Base-by-base conservation (phyloP, 1,140 invertebrate genomes). In the Drepana arcuata region DNA sequence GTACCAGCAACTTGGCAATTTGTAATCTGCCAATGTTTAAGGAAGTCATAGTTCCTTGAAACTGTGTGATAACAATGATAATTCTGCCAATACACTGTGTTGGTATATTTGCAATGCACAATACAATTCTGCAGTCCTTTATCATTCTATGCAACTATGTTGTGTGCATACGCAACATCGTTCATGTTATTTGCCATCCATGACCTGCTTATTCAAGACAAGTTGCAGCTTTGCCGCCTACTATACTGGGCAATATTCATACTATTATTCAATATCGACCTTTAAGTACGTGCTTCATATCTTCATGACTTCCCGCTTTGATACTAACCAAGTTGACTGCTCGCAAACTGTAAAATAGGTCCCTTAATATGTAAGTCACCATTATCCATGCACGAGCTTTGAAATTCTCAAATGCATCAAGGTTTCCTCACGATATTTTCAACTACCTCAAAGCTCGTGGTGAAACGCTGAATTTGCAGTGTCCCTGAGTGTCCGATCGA, bases 121-220 rank as follows among this genome's bases (percentile, higher is more conserved):
- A n/a, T n/a, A n/a, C n/a, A n/a, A n/a, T n/a, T n/a, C n/a, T 49
- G 42, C 51, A 41, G 16, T 30, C 26, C 27, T 36, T 38, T 49
- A 39, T 34, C 40, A 37, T 34, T 33, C 24, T 25, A 18, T 42
- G 47, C 42, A 54, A 51, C 44, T 24, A 31, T 47, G 47, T 43
- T 23, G 15, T 27, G 25, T 27, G 35, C 34, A 29, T 54, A 40
- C 48, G 45, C 45, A 53, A 53, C 14, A 28, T 27, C 26, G 28
- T 41, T 28, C 33, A 40, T 37, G 42, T 52, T 62, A 46, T 68
- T 69, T 58, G 46, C 51, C 47, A 63, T 58, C 65, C 56, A 44
- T 64, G 65, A 69, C 62, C 62, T 50, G 65, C 54, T 69, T 63
- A 63, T 54, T 48, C 45, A 34, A 44, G 36, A 40, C 30, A 45